Evolutionary conservation across 1,140 invertebrate genomes (phyloP), one percentile per base, ranked within the genome.

Genomic region (Drosophila hydei): DNA sequence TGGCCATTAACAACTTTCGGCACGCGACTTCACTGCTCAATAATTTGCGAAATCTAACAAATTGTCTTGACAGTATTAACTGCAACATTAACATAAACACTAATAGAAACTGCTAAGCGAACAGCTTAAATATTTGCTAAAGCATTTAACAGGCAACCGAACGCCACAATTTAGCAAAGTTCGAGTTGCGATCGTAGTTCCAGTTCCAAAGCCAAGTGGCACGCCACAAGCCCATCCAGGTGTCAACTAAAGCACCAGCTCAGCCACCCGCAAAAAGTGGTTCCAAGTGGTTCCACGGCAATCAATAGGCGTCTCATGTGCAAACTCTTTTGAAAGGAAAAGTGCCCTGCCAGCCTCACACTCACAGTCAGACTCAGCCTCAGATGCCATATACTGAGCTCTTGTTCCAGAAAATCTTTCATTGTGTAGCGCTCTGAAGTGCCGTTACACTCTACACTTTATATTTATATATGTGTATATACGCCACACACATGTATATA

Each of bases 361-460:
- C 38, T n/a, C 27, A 30, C 7, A 30, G 27, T 9, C 14, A 1
- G 14, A 14, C 4, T 2, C 38, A 0, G 5, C 5, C 38, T 6
- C 9, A 33, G 30, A 3, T 11, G 30, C 30, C 9, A 33, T 33
- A 33, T 11, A 2, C 9, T 11, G 9, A 7, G 14, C 11, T 21
- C 40, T 18, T 50, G 60, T 56, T 48, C 42, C 55, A 62, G 58
- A 65, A 87, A 74, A 77, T 87, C 77, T 72, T 52, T 87, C 77
- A 67, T 60, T 74, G 58, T 64, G 76, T 71, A 72, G 72, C 47
- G 42, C 51, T 48, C 50, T 70, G 4, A 70, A 71, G 68, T 65
- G 68, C 68, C 68, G 68, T 58, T 71, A 71, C 30, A 52, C 61
- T 58, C 51, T 40, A 19, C 61, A 64, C 38, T 63, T 60, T 65